phyloP scores from a whole-genome alignment of 2,113 vertebrate species.

The Crotalus horridus region DNA sequence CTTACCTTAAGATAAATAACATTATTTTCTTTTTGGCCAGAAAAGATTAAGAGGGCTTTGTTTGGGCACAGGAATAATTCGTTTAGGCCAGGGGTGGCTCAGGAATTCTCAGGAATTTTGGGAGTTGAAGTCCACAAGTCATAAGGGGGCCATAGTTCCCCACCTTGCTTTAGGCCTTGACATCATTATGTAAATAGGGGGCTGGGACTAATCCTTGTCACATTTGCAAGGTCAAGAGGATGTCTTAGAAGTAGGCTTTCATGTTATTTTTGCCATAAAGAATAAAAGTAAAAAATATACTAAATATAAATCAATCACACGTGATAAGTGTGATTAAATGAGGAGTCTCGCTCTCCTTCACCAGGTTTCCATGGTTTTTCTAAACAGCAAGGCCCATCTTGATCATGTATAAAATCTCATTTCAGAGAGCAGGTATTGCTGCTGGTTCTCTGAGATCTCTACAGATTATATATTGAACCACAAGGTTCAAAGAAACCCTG shows the following conservation, averaged over 20 bases:
- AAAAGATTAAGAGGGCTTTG: not conserved
- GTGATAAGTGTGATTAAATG: too few relatives aligned
- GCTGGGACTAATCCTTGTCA: not conserved
- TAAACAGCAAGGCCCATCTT: too few relatives aligned
- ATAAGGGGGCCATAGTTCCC: not conserved
- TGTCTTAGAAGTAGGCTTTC: not conserved
- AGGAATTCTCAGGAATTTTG: not conserved
- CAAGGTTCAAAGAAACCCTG: too few relatives aligned
- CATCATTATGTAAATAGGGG: not conserved
- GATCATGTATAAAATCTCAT: too few relatives aligned
- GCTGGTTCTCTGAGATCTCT: too few relatives aligned
- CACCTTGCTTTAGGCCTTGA: not conserved
- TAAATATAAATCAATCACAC: too few relatives aligned
- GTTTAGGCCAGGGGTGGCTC: not conserved
- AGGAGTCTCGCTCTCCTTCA: too few relatives aligned
- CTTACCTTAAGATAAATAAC: not conserved
- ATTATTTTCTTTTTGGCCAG: not conserved
- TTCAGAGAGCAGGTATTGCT: too few relatives aligned
- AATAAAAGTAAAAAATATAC: not conserved
- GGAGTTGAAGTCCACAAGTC: not conserved
- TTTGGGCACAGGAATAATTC: not conserved
- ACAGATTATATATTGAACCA: too few relatives aligned
- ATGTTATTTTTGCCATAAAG: not conserved
- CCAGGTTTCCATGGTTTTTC: too few relatives aligned
- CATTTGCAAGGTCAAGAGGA: not conserved